Evolutionary conservation across 1,140 invertebrate genomes (phyloP).

Genomic region (Drosophila mauritiana): DNA sequence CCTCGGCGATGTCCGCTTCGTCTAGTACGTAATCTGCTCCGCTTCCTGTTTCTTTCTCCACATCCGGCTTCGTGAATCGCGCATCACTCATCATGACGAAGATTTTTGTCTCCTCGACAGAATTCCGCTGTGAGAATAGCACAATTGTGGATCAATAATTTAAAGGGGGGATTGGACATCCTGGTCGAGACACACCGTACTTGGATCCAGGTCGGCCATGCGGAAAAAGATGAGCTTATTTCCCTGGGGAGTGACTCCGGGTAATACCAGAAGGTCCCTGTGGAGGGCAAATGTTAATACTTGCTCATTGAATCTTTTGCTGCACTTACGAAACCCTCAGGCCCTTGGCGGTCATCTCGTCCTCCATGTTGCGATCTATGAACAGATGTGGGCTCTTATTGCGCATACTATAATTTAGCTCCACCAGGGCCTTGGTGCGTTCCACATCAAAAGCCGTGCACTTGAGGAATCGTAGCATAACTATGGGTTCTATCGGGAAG

Average conservation of each 20-base stretch:
- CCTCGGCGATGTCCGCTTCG: conserved; percentile 80
- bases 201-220: conserved; percentile 64
- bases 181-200: conserved; percentile 35
- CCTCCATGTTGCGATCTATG: conserved; percentile 87
- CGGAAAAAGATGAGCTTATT: conserved; percentile 82
- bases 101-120: conserved; percentile 88
- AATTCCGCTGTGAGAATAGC: conserved; percentile 85
- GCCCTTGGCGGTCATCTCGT: conserved; percentile 86
- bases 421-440: conserved; percentile 87
- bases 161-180: too few species aligned
- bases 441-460: conserved; percentile 86
- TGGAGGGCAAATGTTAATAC: not conserved
- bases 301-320: not conserved
- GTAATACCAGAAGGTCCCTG: conserved; percentile 87
- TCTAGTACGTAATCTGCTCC: not conserved
- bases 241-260: conserved; percentile 86
- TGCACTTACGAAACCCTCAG: conserved; percentile 86
- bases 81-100: conserved; percentile 89
- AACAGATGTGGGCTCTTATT: conserved; percentile 88
- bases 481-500: conserved; percentile 51
- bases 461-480: conserved; percentile 73
- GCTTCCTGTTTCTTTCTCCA: conserved; percentile 1
- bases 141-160: not conserved
- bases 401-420: conserved; percentile 88
- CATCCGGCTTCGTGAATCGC: conserved; percentile 85